Percentiles rank a stretch among this genome's conserved stretches.
phyloP scores from a whole-genome alignment of 1,140 invertebrate genomes.

The Drosophila equinoxialis region DNA sequence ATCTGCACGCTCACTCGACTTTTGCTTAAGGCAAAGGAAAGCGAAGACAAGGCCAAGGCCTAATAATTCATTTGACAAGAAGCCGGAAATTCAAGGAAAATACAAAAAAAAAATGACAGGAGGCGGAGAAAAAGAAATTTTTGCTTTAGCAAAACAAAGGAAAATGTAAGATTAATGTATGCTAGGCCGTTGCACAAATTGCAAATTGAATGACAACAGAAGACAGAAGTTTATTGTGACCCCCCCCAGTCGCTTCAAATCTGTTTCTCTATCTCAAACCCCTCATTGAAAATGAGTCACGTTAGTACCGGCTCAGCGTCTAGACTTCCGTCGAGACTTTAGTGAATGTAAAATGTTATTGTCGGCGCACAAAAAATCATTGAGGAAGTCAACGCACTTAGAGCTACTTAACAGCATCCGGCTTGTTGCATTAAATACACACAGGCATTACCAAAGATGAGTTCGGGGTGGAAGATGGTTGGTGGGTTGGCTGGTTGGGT shows the following conservation, averaged over 20 bases:
- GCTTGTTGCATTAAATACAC: slow-evolving; percentile 30
- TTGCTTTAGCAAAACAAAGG: neutral
- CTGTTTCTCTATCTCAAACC: neutral
- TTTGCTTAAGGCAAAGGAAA: neutral
- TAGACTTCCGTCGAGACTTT: slow-evolving; percentile 76
- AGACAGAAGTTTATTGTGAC: slow-evolving; percentile 1
- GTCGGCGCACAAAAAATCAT: slow-evolving; percentile 16
- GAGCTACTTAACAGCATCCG: slow-evolving; percentile 71
- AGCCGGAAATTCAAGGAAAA: slow-evolving; percentile 74
- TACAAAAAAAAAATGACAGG: slow-evolving; percentile 32
- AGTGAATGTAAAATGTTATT: slow-evolving; percentile 51
- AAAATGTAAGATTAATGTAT: slow-evolving; percentile 56
- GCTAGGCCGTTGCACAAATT: slow-evolving; percentile 53
- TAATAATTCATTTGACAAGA: slow-evolving; percentile 46
- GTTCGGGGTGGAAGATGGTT: neutral
- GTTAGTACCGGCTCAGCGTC: slow-evolving; percentile 53
- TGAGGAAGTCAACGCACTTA: slow-evolving; percentile 55
- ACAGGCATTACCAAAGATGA: neutral
- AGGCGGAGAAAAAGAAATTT: neutral
- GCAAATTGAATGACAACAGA: slow-evolving; percentile 67
- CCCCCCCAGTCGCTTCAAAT: too few species aligned
- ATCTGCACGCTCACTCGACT: slow-evolving; percentile 16
- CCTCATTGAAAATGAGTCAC: slow-evolving; percentile 32
- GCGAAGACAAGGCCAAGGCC: neutral
- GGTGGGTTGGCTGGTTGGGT: neutral